phyloP scores from a whole-genome alignment of 1,140 invertebrate species.

The Rhagoletis pomonella region DNA sequence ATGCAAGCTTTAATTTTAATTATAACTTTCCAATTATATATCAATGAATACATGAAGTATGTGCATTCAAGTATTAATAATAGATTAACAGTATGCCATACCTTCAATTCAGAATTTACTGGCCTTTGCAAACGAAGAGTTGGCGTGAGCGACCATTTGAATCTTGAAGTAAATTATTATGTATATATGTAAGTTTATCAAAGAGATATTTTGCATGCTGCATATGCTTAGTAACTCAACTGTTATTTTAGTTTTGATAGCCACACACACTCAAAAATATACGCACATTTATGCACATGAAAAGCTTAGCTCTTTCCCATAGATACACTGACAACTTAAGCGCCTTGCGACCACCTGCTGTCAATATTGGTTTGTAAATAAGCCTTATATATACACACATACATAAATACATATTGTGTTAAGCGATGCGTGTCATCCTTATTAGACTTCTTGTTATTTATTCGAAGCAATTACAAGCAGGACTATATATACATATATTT shows the following conservation, averaged over 20 bases:
- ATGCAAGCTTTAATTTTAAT: too few species aligned
- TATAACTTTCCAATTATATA: not conserved
- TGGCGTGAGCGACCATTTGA: not conserved
- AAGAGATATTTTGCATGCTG: too few species aligned
- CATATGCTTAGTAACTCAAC: too few species aligned
- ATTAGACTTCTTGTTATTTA: not conserved
- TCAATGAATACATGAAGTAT: not conserved
- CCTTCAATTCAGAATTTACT: too few species aligned
- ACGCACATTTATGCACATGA: too few species aligned
- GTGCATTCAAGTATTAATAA: not conserved
- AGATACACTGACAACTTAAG: not conserved
- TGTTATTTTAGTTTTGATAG: too few species aligned
- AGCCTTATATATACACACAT: too few species aligned
- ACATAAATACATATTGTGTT: not conserved
- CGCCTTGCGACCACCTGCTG: not conserved
- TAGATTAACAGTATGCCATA: not conserved
- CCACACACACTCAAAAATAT: too few species aligned
- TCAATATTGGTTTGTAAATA: not conserved
- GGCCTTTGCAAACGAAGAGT: not conserved
- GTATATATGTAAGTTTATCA: not conserved
- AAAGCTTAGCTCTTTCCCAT: too few species aligned
- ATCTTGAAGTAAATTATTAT: not conserved
- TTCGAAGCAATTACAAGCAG: not conserved
- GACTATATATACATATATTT: not conserved
- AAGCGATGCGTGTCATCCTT: not conserved